These are phyloP conservation scores for Pandemis cinnamomeana DNA, from an alignment of 2,888 invertebrate genomes.

Conservation along the genomic window DNA sequence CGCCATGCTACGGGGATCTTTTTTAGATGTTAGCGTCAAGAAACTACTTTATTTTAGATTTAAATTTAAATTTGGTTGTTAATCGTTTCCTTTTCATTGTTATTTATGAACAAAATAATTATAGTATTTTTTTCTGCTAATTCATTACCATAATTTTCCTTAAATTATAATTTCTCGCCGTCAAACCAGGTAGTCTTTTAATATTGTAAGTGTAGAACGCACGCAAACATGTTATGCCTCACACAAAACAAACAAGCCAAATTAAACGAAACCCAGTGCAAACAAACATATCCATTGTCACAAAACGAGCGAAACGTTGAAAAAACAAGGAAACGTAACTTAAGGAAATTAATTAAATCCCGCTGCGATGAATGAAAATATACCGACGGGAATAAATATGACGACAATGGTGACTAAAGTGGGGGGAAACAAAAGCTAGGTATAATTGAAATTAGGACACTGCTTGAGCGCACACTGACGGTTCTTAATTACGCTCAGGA, in stretches of 20 bases:
- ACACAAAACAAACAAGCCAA: background rate
- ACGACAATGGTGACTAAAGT: slow-evolving; percentile 49
- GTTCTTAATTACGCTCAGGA: slow-evolving; percentile 46
- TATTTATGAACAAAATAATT: too few species aligned
- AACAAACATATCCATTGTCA: slow-evolving; percentile 6
- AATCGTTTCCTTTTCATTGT: too few species aligned
- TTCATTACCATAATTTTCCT: too few species aligned
- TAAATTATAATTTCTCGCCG: background rate
- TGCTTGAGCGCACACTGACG: slow-evolving; percentile 41
- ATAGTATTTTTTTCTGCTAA: too few species aligned
- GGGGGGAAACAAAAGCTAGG: slow-evolving; percentile 49
- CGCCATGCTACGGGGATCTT: too few species aligned
- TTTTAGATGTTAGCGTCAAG: too few species aligned
- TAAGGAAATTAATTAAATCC: slow-evolving; percentile 49
- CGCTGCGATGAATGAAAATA: slow-evolving; percentile 50
- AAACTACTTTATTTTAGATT: too few species aligned
- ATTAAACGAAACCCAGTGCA: background rate
- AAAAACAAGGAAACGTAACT: slow-evolving; percentile 42
- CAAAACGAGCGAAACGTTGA: slow-evolving; percentile 6
- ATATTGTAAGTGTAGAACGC: background rate
- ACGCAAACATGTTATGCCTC: background rate
- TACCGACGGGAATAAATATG: slow-evolving; percentile 46
- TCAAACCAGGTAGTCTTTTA: background rate
- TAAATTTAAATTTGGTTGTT: too few species aligned
- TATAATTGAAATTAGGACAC: slow-evolving; percentile 53